Percentiles rank a stretch among this genome's conserved stretches.
Evolutionary conservation across 2,888 invertebrate genomes (phyloP).

Genomic region (Ormyrus thymus): DNA sequence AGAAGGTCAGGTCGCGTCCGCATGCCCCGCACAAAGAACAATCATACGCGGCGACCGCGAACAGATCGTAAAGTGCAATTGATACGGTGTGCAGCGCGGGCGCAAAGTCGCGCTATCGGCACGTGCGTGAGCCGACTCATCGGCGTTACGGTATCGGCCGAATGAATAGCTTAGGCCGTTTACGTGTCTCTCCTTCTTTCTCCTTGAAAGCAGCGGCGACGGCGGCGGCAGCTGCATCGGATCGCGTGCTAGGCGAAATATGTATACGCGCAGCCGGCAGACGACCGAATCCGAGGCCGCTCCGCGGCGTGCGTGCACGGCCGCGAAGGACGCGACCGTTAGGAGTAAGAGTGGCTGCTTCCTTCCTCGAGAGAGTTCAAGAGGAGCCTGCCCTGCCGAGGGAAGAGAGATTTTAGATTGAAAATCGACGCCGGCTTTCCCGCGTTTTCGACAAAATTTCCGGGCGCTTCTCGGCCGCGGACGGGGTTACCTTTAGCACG

Average conservation of each 20-base stretch:
- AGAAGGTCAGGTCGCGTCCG: too few relatives aligned
- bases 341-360: conserved; percentile 52
- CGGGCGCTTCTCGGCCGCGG: too few relatives aligned
- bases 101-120: not conserved
- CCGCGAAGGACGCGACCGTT: conserved; percentile 63
- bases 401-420: too few relatives aligned
- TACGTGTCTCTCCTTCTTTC: conserved; percentile 49
- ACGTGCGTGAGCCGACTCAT: conserved; percentile 20
- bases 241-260: conserved; percentile 59
- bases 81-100: conserved; percentile 1
- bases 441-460: too few relatives aligned
- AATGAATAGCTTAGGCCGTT: conserved; percentile 58
- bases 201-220: not conserved
- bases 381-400: too few relatives aligned
- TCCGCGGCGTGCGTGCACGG: conserved; percentile 59
- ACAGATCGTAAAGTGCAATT: conserved; percentile 38
- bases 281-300: not conserved
- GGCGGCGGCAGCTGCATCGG: conserved; percentile 48
- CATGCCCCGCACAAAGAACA: not conserved
- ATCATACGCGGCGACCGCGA: not conserved
- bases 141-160: conserved; percentile 55
- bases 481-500: too few relatives aligned
- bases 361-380: not conserved
- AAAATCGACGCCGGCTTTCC: too few relatives aligned
- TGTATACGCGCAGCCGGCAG: not conserved